phyloP scores from a whole-genome alignment of 1,140 invertebrate species.

The Gonatopus flavifemur region DNA sequence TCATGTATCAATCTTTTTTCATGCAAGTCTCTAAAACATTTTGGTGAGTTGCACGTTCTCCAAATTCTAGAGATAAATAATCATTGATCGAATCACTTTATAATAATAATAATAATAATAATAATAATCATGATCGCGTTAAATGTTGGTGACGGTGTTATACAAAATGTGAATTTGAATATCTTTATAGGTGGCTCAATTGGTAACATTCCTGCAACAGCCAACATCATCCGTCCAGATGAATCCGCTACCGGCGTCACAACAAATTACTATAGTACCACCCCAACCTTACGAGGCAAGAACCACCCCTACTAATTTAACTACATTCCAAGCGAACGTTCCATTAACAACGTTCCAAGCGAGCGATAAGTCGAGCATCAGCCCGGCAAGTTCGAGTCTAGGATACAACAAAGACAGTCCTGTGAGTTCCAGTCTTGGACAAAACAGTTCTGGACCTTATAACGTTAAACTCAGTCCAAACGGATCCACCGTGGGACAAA shows the following conservation, averaged over 20 bases:
- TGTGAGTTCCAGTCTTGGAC: constrained; percentile 43
- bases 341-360: constrained; percentile 51
- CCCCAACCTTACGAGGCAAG: constrained; percentile 38
- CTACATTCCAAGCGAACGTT: constrained; percentile 52
- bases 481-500: constrained; percentile 44
- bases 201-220: constrained; percentile 68
- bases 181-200: constrained; percentile 60
- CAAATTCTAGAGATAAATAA: neutral
- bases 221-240: constrained; percentile 43
- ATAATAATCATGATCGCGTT: neutral
- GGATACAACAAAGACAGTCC: constrained; percentile 52
- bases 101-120: neutral
- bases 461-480: constrained; percentile 49
- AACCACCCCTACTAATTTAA: constrained; percentile 47
- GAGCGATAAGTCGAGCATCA: constrained; percentile 53
- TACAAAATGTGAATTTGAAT: neutral
- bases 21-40: constrained; percentile 50
- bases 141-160: too few species aligned
- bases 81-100: neutral
- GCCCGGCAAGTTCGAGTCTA: constrained; percentile 49
- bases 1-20: constrained; percentile 35
- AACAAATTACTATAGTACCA: constrained; percentile 29
- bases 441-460: constrained; percentile 41
- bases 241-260: constrained; percentile 29
- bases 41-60: constrained; percentile 41